A percentile compares a stretch with the other conserved stretches of the same genome.
phyloP scores from a whole-genome alignment of 2,113 vertebrate species.

The Laticauda colubrina region DNA sequence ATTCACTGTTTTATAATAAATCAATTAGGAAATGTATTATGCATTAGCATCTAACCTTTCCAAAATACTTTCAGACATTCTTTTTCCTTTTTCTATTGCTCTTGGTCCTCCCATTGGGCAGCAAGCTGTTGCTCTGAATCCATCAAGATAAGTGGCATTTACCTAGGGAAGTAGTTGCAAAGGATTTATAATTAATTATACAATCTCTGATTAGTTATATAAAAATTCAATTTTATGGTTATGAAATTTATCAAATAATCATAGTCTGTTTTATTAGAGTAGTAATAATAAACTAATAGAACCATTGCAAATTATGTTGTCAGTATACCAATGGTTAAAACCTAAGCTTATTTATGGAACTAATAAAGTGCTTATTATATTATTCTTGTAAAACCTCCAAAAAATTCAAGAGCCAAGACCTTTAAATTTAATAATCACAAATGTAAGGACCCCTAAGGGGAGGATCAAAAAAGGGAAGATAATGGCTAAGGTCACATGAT shows the following conservation, averaged over 20 bases:
- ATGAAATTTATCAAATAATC: not conserved
- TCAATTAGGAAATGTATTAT: not conserved
- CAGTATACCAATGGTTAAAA: not conserved
- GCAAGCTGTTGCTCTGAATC: conserved; percentile 82
- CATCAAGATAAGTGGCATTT: conserved; percentile 82
- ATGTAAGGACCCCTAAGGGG: not conserved
- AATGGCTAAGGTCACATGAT: not conserved
- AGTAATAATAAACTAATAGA: not conserved
- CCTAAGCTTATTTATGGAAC: not conserved
- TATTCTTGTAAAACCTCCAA: not conserved
- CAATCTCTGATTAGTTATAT: not conserved
- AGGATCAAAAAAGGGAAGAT: not conserved
- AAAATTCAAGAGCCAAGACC: not conserved
- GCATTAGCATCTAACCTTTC: conserved; percentile 68
- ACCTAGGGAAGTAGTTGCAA: conserved; percentile 65
- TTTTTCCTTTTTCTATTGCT: conserved; percentile 75
- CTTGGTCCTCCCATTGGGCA: conserved; percentile 78
- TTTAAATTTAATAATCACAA: not conserved
- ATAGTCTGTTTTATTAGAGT: not conserved
- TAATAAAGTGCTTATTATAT: not conserved
- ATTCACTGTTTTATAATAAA: not conserved
- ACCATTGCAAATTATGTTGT: not conserved
- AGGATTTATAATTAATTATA: not conserved
- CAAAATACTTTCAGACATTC: conserved; percentile 79
- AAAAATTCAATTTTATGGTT: not conserved